Percentiles rank a stretch among this genome's conserved stretches.
These are phyloP conservation scores for Drosophila greeni DNA, from an alignment of 2,888 invertebrate species.

Conservation along the genomic window DNA sequence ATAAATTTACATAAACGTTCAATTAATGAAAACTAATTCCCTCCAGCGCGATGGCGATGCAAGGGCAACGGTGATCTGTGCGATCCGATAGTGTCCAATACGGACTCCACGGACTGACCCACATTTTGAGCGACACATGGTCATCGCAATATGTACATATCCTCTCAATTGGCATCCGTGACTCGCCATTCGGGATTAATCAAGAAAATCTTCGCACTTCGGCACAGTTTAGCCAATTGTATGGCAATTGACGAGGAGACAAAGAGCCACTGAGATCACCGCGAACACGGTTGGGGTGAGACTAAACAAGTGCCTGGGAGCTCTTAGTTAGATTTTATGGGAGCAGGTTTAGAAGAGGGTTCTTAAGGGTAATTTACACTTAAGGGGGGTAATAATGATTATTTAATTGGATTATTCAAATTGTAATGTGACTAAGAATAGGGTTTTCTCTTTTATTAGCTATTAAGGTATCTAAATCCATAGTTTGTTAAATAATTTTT, in stretches of 20 bases:
- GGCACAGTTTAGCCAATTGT: constrained; percentile 33
- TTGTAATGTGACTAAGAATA: background rate
- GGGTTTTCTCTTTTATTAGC: background rate
- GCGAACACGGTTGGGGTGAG: constrained; percentile 9
- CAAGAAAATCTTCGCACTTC: constrained; percentile 32
- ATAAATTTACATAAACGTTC: constrained; percentile 63
- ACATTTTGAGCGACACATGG: constrained; percentile 35
- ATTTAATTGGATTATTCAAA: background rate
- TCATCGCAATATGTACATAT: constrained; percentile 27
- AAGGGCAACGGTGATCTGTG: constrained; percentile 48
- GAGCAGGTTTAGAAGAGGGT: no score
- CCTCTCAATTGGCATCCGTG: constrained; percentile 50
- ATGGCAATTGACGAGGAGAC: constrained; percentile 29
- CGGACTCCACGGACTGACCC: constrained; percentile 43
- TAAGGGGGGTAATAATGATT: background rate
- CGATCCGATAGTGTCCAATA: constrained; percentile 35
- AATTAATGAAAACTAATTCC: constrained; percentile 54
- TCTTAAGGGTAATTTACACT: background rate
- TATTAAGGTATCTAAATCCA: background rate
- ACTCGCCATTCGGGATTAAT: constrained; percentile 37
- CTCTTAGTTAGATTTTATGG: background rate
- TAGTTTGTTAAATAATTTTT: background rate
- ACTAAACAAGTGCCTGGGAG: constrained; percentile 17
- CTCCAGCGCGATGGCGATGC: constrained; percentile 15
- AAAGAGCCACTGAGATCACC: constrained; percentile 3